Evolutionary conservation across 92 coral and sea anemone species (phyloP).

Genomic region (Virgularia gustaviana): DNA sequence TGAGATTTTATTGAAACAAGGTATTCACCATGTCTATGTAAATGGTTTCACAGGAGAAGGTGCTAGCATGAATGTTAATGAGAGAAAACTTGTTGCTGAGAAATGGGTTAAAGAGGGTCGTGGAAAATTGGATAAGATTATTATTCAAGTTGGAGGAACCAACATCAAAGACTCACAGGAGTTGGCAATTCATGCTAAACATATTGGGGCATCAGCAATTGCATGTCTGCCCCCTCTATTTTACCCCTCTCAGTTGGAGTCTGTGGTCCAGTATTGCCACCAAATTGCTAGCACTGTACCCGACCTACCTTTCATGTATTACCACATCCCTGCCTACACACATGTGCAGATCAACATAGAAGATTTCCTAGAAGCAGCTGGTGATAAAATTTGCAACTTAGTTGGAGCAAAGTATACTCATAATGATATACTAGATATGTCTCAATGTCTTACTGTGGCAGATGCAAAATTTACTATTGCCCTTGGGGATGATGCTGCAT

Average conservation of each 20-base stretch:
- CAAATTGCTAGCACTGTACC: constrained; percentile 64
- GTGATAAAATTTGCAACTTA: constrained; percentile 60
- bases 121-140: constrained; percentile 55
- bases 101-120: constrained; percentile 64
- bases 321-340: constrained; percentile 62
- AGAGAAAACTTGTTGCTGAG: constrained; percentile 62
- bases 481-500: constrained; percentile 69
- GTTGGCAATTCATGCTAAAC: constrained; percentile 61
- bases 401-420: constrained; percentile 61
- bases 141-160: constrained; percentile 62
- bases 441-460: constrained; percentile 50
- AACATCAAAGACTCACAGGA: constrained; percentile 70
- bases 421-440: constrained; percentile 51
- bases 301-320: constrained; percentile 61
- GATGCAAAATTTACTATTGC: constrained; percentile 53
- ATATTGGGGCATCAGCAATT: constrained; percentile 61
- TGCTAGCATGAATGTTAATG: constrained; percentile 50
- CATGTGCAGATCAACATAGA: constrained; percentile 58
- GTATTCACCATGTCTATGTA: constrained; percentile 54
- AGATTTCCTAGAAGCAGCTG: constrained; percentile 60
- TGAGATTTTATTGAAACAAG: constrained; percentile 35
- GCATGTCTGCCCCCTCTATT: constrained; percentile 58
- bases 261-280: constrained; percentile 58
- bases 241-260: constrained; percentile 48
- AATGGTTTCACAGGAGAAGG: constrained; percentile 68